Evolutionary conservation across 2,888 invertebrate species (phyloP), one percentile per base, ranked within the genome.

Genomic region (Hetaerina titia): DNA sequence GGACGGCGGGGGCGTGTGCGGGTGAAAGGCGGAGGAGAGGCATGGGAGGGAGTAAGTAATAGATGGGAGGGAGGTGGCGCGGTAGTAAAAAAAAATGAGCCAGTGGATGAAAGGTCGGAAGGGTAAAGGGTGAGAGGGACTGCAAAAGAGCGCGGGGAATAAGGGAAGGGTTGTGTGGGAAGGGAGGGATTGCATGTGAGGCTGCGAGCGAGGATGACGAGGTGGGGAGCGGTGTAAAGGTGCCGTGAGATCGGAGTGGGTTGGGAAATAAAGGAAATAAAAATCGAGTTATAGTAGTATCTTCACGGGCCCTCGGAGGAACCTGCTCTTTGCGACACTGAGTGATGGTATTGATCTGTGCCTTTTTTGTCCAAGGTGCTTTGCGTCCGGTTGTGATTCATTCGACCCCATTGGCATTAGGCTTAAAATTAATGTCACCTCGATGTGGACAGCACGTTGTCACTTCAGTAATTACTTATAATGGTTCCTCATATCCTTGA

Each of bases 231-330:
- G 92, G 56, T 19, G 69, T 56, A 64, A 56, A 56, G 92, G 92
- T n/a, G 64, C 74, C 64, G 57, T 57, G 89, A 57, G n/a, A 57
- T 56, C 63, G 92, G 69, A n/a, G 92, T 45, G 92, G 31, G 92
- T 69, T 57, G 92, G 92, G 45, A 56, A 92, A 92, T 92, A 92
- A 69, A 64, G 74, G 69, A 69, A 74, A 92, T 92, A 92, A 74
- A 92, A 92, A 63, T 64, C 56, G 92, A 31, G 92, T 64, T 69
- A 56, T 92, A n/a, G 56, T 92, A 57, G 58, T 89, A 81, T 81
- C 25, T 81, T 81, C 31, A 69, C 69, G 69, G 69, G 69, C 22
- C 69, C n/a, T n/a, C 22, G 69, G 69, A 69, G 69, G 19, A 69
- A n/a, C 69, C 69, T 69, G 69, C 69, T 69, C 69, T 69, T 7